These are phyloP conservation scores for Rhinolophus ferrumequinum DNA, from an alignment of 2,113 vertebrate species.

Conservation along the genomic window DNA sequence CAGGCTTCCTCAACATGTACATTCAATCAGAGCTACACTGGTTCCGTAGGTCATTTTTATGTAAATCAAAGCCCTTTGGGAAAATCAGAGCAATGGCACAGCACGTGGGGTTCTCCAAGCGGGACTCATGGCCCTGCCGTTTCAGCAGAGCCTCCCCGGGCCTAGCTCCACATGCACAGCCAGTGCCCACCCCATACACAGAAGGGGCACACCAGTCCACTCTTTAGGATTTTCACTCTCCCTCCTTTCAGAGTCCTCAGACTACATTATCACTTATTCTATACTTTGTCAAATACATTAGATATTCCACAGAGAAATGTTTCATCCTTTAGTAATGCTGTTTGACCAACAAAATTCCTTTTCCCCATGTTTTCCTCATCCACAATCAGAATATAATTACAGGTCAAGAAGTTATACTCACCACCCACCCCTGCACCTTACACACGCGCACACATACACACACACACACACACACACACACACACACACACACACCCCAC, in stretches of 20 bases:
- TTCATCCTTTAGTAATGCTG: not conserved
- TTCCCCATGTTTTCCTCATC: not conserved
- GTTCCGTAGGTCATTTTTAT: not conserved
- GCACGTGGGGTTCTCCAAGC: not conserved
- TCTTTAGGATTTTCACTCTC: not conserved
- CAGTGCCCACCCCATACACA: accelerated
- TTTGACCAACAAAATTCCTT: not conserved
- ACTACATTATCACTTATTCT: not conserved
- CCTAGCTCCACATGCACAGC: not conserved
- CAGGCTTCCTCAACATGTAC: not conserved
- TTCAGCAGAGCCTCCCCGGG: not conserved
- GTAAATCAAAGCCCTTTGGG: not conserved
- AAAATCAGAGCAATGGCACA: not conserved
- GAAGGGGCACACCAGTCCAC: not conserved
- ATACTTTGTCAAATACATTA: not conserved
- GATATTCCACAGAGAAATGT: slow-evolving; percentile 13
- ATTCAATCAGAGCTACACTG: not conserved
- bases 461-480: too few species aligned
- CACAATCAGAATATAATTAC: not conserved
- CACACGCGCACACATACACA: not conserved
- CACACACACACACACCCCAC: not conserved
- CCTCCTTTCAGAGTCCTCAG: not conserved
- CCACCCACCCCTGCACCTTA: not conserved
- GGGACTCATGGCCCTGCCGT: not conserved
- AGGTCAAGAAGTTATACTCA: not conserved